Percentiles rank a stretch among this genome's conserved stretches.
phyloP scores from a whole-genome alignment of 2,888 invertebrate species.

The Balanococcus diminutus region DNA sequence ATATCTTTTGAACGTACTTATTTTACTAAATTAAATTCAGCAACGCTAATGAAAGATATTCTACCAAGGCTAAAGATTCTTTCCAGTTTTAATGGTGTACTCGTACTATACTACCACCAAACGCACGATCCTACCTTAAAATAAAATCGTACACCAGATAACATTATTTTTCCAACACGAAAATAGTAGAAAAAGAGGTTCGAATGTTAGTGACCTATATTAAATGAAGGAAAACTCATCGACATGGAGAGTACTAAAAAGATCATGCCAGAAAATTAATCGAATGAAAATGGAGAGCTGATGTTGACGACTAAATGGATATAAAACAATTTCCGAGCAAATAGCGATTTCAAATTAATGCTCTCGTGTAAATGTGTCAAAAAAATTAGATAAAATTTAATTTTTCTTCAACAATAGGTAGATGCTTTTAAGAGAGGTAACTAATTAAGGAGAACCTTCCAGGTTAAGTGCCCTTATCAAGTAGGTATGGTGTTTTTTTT shows the following conservation, averaged over 20 bases:
- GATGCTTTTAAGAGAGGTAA: neutral
- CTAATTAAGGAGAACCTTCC: neutral
- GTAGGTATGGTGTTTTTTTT: neutral
- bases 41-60: neutral
- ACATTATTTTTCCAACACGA: neutral
- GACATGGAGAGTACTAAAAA: neutral
- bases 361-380: neutral
- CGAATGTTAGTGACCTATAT: slow-evolving; percentile 18
- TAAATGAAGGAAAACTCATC: neutral
- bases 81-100: neutral
- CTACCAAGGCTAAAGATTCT: neutral
- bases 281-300: slow-evolving; percentile 2
- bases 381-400: neutral
- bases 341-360: slow-evolving; percentile 18
- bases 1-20: neutral
- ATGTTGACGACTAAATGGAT: slow-evolving; percentile 6
- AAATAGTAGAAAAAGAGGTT: neutral
- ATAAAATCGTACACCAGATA: neutral
- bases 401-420: neutral
- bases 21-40: neutral
- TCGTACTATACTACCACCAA: neutral
- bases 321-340: neutral
- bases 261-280: slow-evolving; percentile 21
- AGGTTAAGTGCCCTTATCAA: neutral
- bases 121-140: neutral